Conservation (phyloP, 2,888 invertebrate genomes). For the Entomobrya multifasciata region DNA sequence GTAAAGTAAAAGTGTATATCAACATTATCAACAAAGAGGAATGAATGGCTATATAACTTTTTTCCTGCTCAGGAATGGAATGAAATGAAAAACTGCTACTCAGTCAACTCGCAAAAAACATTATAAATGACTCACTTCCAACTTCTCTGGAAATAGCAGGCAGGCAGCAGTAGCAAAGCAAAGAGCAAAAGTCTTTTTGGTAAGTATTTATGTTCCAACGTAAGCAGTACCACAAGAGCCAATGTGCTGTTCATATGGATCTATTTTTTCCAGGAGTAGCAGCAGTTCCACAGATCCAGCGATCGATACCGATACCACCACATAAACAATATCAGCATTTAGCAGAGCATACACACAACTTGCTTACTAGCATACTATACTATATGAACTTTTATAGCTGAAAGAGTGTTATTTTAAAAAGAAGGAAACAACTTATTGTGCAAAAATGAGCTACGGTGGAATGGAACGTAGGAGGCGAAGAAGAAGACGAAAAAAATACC, state of each 20-base stretch:
- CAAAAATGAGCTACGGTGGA: too few relatives aligned
- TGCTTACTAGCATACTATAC: background rate
- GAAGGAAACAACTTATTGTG: conserved; percentile 34
- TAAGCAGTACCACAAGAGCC: background rate
- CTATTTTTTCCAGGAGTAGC: conserved; percentile 18
- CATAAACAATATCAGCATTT: background rate
- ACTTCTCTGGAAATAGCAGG: conserved; percentile 10
- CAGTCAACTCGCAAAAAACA: background rate
- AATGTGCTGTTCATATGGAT: conserved; percentile 22
- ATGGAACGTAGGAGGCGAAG: background rate
- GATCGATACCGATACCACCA: conserved; percentile 24
- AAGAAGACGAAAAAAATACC: background rate
- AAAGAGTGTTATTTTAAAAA: background rate
- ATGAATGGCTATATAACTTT: too few relatives aligned
- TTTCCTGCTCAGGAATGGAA: too few relatives aligned
- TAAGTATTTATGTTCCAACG: background rate
- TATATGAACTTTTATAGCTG: background rate
- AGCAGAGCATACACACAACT: background rate
- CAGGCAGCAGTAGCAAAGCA: conserved; percentile 7
- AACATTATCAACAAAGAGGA: background rate
- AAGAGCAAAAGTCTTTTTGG: background rate
- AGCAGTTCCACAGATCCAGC: background rate
- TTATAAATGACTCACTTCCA: conserved; percentile 32
- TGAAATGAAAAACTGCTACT: too few relatives aligned
- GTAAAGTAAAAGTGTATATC: background rate